Evolutionary conservation across 2,888 invertebrate species (phyloP).

Genomic region (Apotomis turbidana): DNA sequence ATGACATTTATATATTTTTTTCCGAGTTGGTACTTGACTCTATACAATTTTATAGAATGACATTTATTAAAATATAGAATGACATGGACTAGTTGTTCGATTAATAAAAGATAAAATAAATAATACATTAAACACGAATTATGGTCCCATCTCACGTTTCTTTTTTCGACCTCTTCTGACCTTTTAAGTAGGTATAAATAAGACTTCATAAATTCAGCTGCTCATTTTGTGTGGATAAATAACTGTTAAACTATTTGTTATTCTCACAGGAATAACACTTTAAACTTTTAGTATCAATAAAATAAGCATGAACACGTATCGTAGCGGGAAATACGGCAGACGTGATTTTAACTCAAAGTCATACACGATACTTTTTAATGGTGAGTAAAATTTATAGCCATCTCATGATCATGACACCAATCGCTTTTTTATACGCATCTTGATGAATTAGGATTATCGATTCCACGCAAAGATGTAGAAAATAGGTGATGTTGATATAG

Average conservation of each 20-base stretch:
- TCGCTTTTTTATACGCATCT: slow-evolving; percentile 37
- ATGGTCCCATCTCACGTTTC: no score
- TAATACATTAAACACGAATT: no score
- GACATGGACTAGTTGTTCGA: no score
- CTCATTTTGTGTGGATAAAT: not conserved
- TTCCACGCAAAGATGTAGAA: not conserved
- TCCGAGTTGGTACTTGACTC: no score
- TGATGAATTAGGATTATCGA: slow-evolving; percentile 6
- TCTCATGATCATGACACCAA: slow-evolving; percentile 47
- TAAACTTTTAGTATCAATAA: slow-evolving; percentile 1
- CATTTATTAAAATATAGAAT: no score
- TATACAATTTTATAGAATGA: no score
- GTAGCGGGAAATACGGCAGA: slow-evolving; percentile 17
- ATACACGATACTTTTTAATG: slow-evolving; percentile 43
- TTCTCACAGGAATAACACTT: slow-evolving; percentile 16
- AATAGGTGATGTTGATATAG: no score
- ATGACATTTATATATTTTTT: no score
- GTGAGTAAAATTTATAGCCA: slow-evolving; percentile 46
- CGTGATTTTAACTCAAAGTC: slow-evolving; percentile 23
- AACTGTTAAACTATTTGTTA: not conserved
- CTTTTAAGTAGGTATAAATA: no score
- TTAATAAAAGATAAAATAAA: no score
- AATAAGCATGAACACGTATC: slow-evolving; percentile 13
- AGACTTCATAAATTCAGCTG: not conserved
- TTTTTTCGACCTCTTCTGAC: no score